Evolutionary conservation across 2,113 vertebrate species (phyloP).

Genomic region (Prionailurus bengalensis): DNA sequence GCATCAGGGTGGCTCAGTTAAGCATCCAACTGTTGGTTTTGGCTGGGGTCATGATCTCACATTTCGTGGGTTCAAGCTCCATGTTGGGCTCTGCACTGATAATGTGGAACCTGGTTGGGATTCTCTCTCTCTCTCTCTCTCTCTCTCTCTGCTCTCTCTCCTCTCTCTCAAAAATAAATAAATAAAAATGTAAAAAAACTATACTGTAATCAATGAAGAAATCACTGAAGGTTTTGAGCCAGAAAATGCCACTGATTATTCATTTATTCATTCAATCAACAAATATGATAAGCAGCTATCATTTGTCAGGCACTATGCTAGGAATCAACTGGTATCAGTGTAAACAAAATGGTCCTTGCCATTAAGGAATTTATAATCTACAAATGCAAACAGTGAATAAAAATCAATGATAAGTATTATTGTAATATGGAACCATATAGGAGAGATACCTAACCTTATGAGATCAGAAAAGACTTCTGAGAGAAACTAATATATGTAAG

Average conservation of each 20-base stretch:
- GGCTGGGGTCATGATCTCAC: no score
- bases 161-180: no score
- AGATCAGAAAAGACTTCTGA: slow-evolving; percentile 39
- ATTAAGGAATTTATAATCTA: slow-evolving; percentile 1
- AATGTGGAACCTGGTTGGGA: no score
- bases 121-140: no score
- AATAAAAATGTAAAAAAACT: not conserved
- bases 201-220: not conserved
- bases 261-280: not conserved
- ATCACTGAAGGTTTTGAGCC: slow-evolving; percentile 16
- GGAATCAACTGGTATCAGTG: not conserved
- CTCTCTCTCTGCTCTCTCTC: no score
- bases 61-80: no score
- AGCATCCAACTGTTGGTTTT: no score
- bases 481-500: not conserved
- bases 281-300: slow-evolving; percentile 31
- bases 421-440: not conserved
- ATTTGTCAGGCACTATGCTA: not conserved
- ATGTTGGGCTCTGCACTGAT: no score
- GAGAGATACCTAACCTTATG: not conserved
- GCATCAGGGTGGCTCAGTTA: no score
- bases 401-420: slow-evolving; percentile 8
- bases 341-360: slow-evolving; percentile 44
- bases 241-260: slow-evolving; percentile 9
- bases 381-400: not conserved